These are phyloP conservation scores for Iguana delicatissima DNA, from an alignment of 2,797 vertebrate genomes.

Conservation along the genomic window DNA sequence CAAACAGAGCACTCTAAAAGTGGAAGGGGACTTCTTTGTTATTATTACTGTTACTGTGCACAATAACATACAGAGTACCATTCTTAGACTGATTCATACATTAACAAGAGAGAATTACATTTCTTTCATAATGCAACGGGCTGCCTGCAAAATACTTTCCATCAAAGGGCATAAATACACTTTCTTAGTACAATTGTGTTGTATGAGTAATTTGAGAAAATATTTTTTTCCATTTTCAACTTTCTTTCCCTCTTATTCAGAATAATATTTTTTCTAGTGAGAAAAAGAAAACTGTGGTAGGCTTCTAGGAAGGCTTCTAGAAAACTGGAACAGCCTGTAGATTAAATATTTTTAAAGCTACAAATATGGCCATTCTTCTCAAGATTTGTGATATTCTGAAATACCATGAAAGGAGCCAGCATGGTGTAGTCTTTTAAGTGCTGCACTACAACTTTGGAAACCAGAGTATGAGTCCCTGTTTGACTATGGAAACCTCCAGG, in stretches of 20 bases:
- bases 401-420: background rate
- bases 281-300: too few relatives aligned
- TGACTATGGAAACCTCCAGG: too few relatives aligned
- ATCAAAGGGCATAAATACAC: background rate
- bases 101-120: constrained; percentile 1
- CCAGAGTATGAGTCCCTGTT: too few relatives aligned
- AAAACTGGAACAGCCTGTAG: background rate
- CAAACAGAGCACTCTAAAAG: background rate
- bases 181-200: background rate
- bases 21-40: too few relatives aligned
- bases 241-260: too few relatives aligned
- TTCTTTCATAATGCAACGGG: background rate
- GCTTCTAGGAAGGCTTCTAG: too few relatives aligned
- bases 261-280: too few relatives aligned
- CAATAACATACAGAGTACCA: accelerated
- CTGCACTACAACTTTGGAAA: too few relatives aligned
- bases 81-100: background rate
- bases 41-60: background rate
- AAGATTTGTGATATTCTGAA: background rate
- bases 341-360: background rate
- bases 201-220: background rate
- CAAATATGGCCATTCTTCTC: background rate
- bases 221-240: too few relatives aligned
- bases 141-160: background rate
- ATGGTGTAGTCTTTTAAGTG: too few relatives aligned